Percentiles rank a stretch among this genome's conserved stretches.
These are phyloP conservation scores for Platycheirus rosarum DNA, from an alignment of 2,888 invertebrate species.

Conservation along the genomic window DNA sequence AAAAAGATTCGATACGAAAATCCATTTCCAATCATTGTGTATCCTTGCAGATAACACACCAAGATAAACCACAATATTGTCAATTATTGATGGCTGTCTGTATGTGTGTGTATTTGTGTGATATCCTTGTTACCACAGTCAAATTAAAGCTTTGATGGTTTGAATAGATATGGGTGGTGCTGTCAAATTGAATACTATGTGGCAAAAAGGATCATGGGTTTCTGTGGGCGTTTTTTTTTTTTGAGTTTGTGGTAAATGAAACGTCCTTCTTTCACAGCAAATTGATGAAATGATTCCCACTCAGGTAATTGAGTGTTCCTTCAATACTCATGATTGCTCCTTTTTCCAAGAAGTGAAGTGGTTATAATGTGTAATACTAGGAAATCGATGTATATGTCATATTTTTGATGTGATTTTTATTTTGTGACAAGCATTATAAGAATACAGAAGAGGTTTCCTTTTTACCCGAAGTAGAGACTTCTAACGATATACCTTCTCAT, in stretches of 20 bases:
- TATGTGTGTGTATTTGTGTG: not conserved
- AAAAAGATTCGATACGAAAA: constrained; percentile 1
- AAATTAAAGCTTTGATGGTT: constrained; percentile 8
- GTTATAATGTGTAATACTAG: not conserved
- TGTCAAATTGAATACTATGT: not conserved
- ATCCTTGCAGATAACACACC: not conserved
- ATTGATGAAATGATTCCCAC: constrained; percentile 41
- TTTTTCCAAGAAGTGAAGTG: not conserved
- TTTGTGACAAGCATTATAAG: too few species aligned
- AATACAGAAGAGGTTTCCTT: too few species aligned
- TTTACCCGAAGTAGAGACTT: too few species aligned
- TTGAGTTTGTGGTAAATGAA: constrained; percentile 8
- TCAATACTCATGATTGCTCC: not conserved
- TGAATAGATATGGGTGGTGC: not conserved
- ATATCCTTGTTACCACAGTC: constrained; percentile 27
- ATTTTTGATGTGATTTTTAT: too few species aligned
- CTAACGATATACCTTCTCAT: too few species aligned
- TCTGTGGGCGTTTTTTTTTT: not conserved
- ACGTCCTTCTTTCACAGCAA: constrained; percentile 26
- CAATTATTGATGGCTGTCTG: constrained; percentile 36
- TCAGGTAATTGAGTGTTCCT: not conserved
- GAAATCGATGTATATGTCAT: not conserved
- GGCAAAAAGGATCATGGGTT: not conserved
- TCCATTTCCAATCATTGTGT: constrained; percentile 9
- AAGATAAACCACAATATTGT: not conserved